Conservation (phyloP, 2,888 invertebrate genomes). For the Penaeus monodon region DNA sequence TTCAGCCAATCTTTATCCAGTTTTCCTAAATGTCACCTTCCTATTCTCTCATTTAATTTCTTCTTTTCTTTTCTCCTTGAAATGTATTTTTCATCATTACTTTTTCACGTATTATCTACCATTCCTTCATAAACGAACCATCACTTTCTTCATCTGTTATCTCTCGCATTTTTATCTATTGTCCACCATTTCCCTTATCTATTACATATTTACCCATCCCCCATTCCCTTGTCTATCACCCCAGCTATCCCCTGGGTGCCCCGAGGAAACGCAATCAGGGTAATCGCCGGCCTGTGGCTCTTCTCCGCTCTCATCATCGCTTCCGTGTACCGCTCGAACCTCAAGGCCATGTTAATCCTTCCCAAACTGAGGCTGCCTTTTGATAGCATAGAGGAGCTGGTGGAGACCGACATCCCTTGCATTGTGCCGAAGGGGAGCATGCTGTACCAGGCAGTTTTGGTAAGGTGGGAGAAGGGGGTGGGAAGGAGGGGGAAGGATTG, state of each 20-base stretch:
- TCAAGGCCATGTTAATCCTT: constrained; percentile 31
- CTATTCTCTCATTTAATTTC: too few relatives aligned
- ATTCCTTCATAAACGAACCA: too few relatives aligned
- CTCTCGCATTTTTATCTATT: too few relatives aligned
- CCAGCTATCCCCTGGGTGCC: constrained; percentile 19
- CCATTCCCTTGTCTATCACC: background rate
- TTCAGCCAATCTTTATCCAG: too few relatives aligned
- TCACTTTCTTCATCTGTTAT: too few relatives aligned
- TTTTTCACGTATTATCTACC: too few relatives aligned
- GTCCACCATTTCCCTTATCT: too few relatives aligned
- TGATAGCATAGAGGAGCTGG: constrained; percentile 29
- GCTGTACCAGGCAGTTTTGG: constrained; percentile 12
- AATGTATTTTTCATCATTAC: too few relatives aligned
- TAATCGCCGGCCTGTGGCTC: constrained; percentile 20
- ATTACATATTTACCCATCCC: too few relatives aligned
- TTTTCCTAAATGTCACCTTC: too few relatives aligned
- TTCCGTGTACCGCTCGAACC: constrained; percentile 26
- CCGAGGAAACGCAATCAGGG: background rate
- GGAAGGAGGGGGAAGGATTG: constrained; percentile 2
- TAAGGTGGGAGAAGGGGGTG: background rate
- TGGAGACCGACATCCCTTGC: constrained; percentile 16
- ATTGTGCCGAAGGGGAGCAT: constrained; percentile 1
- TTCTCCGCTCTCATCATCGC: constrained; percentile 10
- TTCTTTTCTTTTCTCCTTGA: too few relatives aligned
- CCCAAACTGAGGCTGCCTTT: constrained; percentile 24